Evolutionary conservation across 1,140 invertebrate genomes (phyloP).

Genomic region (Orius laevigatus): DNA sequence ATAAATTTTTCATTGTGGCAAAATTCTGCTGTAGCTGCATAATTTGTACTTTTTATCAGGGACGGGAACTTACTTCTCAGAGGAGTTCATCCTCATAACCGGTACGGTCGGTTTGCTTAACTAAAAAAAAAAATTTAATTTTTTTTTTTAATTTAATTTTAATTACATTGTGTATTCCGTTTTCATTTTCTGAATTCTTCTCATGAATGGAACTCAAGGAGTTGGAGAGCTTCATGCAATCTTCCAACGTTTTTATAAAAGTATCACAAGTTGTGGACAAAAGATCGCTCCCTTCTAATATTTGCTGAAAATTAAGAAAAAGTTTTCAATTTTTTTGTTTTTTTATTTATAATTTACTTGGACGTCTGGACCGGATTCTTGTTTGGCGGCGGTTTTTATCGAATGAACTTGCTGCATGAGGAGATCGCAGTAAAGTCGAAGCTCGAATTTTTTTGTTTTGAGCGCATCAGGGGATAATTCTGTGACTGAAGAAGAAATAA

Average conservation of each 20-base stretch:
- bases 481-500: background rate
- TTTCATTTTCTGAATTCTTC: conserved; percentile 5
- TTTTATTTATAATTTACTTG: conserved; percentile 30
- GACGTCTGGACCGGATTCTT: conserved; percentile 39
- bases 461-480: conserved; percentile 31
- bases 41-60: no score
- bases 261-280: conserved; percentile 66
- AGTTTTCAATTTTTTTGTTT: background rate
- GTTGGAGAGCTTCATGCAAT: conserved; percentile 38
- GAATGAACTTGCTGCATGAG: conserved; percentile 72
- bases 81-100: conserved; percentile 16
- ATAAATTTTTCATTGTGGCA: no score
- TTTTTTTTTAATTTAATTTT: background rate
- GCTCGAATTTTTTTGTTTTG: conserved; percentile 60
- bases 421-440: conserved; percentile 62
- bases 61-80: conserved; percentile 17
- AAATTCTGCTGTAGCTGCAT: no score
- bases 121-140: conserved; percentile 5
- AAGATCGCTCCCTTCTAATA: conserved; percentile 56
- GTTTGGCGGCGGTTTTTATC: conserved; percentile 46
- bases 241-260: conserved; percentile 64
- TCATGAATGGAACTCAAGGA: conserved; percentile 4
- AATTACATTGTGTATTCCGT: conserved; percentile 13
- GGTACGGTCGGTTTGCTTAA: conserved; percentile 15
- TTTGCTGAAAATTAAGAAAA: conserved; percentile 34